Percentiles rank a stretch among this genome's conserved stretches.
These are phyloP conservation scores for zebrafish (Danio rerio) DNA, from an alignment of 2,113 vertebrate genomes.

Conservation along the genomic window DNA sequence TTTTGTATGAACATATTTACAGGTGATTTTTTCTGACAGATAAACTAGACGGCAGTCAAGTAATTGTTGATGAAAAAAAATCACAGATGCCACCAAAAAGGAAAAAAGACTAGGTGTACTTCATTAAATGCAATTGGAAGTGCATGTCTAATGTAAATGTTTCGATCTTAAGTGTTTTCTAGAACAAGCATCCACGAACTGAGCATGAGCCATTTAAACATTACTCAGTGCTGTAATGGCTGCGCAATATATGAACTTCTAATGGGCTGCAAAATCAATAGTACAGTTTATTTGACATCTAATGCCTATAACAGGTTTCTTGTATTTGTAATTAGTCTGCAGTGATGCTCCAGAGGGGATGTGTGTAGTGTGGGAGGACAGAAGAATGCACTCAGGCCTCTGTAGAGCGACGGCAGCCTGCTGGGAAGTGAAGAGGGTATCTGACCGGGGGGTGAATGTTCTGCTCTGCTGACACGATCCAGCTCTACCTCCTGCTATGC, in stretches of 20 bases:
- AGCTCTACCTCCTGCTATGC: neutral
- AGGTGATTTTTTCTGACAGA: conserved; percentile 18
- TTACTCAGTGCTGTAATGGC: neutral
- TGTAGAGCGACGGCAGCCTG: neutral
- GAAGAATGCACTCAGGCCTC: neutral
- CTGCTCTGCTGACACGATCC: neutral
- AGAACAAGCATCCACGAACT: conserved; percentile 13
- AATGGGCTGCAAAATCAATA: conserved; percentile 27
- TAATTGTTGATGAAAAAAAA: conserved; percentile 12
- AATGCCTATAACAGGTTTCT: conserved; percentile 1
- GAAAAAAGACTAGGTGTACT: neutral
- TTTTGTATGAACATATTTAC: neutral
- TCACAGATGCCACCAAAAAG: neutral
- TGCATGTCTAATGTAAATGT: conserved; percentile 13
- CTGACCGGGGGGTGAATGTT: conserved; percentile 5
- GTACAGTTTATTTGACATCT: conserved; percentile 10
- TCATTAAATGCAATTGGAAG: conserved; percentile 5
- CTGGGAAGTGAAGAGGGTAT: conserved; percentile 18
- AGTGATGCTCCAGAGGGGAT: neutral
- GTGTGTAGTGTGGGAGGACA: neutral
- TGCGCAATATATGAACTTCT: conserved; percentile 8
- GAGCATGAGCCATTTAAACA: conserved; percentile 9
- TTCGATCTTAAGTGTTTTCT: conserved; percentile 9
- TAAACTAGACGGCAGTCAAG: conserved; percentile 3
- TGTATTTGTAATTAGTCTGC: neutral